Percentiles rank a stretch among this genome's conserved stretches.
Conservation (phyloP, 1,140 invertebrate genomes). For the Caerostris darwini region DNA sequence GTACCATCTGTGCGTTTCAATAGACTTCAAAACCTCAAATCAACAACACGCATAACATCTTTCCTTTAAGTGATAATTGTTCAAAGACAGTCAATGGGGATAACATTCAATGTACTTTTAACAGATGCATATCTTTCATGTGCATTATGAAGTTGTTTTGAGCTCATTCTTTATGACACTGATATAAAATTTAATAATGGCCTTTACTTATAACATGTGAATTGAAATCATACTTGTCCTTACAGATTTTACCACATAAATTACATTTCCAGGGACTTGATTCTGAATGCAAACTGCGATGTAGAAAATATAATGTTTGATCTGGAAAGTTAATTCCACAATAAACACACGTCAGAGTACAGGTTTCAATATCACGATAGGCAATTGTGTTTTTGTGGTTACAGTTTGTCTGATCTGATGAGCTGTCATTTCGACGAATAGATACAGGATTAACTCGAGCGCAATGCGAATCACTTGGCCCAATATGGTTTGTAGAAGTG, state of each 20-base stretch:
- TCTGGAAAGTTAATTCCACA: constrained; percentile 97
- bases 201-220: constrained; percentile 96
- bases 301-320: constrained; percentile 96
- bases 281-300: constrained; percentile 98
- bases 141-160: constrained; percentile 32
- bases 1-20: constrained; percentile 50
- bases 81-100: neutral
- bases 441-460: neutral
- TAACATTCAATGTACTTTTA: constrained; percentile 34
- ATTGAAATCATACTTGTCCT: constrained; percentile 97
- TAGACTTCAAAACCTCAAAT: constrained; percentile 43
- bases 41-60: constrained; percentile 23
- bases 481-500: constrained; percentile 61
- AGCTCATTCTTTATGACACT: constrained; percentile 20
- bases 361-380: constrained; percentile 59
- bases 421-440: neutral
- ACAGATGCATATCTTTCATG: constrained; percentile 16
- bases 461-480: neutral
- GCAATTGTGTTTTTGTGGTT: constrained; percentile 56
- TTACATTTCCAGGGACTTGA: constrained; percentile 99
- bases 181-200: constrained; percentile 86
- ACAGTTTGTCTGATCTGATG: constrained; percentile 10
- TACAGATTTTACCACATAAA: constrained; percentile 96
- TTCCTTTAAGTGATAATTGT: neutral
- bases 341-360: constrained; percentile 88